Evolutionary conservation across 2,113 vertebrate genomes (phyloP).

Genomic region (Anhinga rufa): DNA sequence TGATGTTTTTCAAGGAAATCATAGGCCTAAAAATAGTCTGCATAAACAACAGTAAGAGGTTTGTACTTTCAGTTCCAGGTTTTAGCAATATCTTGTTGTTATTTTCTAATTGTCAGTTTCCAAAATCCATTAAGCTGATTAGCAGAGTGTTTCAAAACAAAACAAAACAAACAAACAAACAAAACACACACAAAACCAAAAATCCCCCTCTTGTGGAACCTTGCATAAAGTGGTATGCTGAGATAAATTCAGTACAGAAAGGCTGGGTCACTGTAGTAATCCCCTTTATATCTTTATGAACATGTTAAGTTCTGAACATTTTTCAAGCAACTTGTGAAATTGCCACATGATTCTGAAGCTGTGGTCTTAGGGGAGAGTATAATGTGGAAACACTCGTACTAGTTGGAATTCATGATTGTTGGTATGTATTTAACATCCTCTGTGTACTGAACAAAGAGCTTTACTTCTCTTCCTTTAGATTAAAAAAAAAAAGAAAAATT

Average conservation of each 20-base stretch:
- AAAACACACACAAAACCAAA: background rate
- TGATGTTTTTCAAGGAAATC: conserved; percentile 73
- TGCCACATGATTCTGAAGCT: background rate
- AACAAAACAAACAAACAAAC: background rate
- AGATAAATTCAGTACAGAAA: background rate
- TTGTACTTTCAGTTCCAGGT: conserved; percentile 65
- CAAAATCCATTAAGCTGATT: conserved; percentile 48
- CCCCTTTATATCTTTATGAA: background rate
- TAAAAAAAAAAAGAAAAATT: background rate
- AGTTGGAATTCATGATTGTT: background rate
- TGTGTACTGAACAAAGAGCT: background rate
- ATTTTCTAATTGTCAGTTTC: conserved; percentile 56
- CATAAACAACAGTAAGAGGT: conserved; percentile 67
- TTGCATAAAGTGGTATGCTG: background rate
- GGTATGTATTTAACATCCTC: background rate
- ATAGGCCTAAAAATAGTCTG: conserved; percentile 68
- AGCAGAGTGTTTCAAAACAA: conserved; percentile 11
- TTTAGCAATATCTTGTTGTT: conserved; percentile 60
- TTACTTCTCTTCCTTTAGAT: background rate
- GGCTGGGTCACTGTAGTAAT: background rate
- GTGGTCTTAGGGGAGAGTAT: background rate
- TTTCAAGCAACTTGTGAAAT: background rate
- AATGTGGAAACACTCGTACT: background rate
- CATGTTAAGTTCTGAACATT: background rate
- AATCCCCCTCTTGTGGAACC: background rate